Percentiles rank a stretch among this genome's conserved stretches.
These are phyloP conservation scores for Cyclargus thomasi DNA, from an alignment of 1,140 invertebrate species.

Conservation along the genomic window DNA sequence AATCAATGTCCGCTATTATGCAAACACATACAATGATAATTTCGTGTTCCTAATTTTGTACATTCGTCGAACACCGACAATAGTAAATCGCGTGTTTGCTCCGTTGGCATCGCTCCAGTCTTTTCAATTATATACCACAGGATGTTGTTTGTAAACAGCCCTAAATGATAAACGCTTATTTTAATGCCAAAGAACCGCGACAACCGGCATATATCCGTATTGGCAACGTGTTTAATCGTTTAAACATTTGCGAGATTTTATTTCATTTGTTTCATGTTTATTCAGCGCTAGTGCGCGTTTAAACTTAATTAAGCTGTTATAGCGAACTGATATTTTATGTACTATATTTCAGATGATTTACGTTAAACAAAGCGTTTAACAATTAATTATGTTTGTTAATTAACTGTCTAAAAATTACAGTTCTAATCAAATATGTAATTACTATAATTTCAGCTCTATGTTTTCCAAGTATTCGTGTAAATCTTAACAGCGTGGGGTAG, in stretches of 20 bases:
- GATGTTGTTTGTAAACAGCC: constrained; percentile 63
- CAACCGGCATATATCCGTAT: constrained; percentile 63
- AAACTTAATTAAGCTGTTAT: neutral
- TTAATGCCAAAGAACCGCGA: constrained; percentile 56
- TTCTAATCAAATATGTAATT: too few relatives aligned
- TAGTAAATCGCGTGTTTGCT: constrained; percentile 46
- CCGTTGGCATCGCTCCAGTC: constrained; percentile 65
- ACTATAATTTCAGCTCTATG: too few relatives aligned
- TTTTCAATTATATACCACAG: constrained; percentile 68
- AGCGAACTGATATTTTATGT: too few relatives aligned
- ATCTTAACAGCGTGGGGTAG: neutral
- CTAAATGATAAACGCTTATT: constrained; percentile 70
- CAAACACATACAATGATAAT: constrained; percentile 8
- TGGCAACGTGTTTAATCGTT: constrained; percentile 19
- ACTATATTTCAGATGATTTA: too few relatives aligned
- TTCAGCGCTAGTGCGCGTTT: neutral
- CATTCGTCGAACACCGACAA: constrained; percentile 35
- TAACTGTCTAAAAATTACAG: too few relatives aligned
- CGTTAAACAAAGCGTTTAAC: too few relatives aligned
- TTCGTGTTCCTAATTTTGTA: constrained; percentile 34
- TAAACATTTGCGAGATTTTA: neutral
- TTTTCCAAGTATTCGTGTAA: too few relatives aligned
- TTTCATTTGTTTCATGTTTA: neutral
- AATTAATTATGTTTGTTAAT: too few relatives aligned
- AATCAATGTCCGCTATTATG: neutral